phyloP scores from a whole-genome alignment of 2,888 invertebrate genomes.

The Lingula anatina region DNA sequence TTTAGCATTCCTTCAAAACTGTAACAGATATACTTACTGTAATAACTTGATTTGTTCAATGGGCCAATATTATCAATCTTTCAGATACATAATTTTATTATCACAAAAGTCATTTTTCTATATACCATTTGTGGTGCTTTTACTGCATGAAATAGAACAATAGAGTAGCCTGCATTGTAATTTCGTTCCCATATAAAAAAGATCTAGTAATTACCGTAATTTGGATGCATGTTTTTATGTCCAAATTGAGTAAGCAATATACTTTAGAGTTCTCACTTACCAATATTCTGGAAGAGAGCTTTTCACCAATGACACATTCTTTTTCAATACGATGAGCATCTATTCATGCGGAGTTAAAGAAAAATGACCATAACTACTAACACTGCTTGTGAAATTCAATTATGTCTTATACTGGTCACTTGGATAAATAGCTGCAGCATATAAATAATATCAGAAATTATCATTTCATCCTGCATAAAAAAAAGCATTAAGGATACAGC shows the following conservation, averaged over 20 bases:
- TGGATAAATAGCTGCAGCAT: too few species aligned
- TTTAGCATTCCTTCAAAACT: neutral
- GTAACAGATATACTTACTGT: neutral
- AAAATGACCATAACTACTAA: constrained; percentile 47
- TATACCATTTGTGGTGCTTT: neutral
- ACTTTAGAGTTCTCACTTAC: too few species aligned
- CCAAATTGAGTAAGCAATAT: too few species aligned
- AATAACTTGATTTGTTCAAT: too few species aligned
- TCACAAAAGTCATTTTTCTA: neutral
- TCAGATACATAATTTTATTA: neutral
- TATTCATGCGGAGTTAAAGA: constrained; percentile 52
- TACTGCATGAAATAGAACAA: too few species aligned
- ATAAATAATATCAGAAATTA: neutral
- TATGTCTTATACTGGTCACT: too few species aligned
- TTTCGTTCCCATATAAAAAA: neutral
- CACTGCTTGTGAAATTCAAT: too few species aligned
- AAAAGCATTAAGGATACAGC: constrained; percentile 63
- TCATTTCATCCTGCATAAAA: neutral
- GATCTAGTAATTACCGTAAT: too few species aligned
- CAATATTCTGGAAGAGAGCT: constrained; percentile 71
- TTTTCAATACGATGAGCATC: constrained; percentile 53
- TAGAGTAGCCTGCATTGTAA: neutral
- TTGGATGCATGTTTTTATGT: too few species aligned
- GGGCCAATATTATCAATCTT: too few species aligned
- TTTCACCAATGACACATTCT: constrained; percentile 51